Conservation (phyloP, 2,797 vertebrate species). For the Lacerta bilineata region DNA sequence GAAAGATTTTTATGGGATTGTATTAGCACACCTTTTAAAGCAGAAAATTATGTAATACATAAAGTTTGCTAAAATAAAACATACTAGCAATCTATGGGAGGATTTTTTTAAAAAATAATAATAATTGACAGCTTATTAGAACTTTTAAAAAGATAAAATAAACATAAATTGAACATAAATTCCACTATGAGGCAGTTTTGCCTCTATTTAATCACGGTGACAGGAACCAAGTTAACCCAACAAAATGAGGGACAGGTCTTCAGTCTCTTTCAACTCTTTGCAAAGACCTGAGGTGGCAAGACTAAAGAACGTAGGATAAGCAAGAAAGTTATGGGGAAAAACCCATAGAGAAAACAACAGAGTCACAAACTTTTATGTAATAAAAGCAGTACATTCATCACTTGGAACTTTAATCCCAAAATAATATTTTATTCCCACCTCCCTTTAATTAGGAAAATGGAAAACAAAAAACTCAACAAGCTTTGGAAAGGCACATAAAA, state of each 20-base stretch:
- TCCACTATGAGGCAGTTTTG: not conserved
- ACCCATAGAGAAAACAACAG: not conserved
- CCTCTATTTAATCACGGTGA: not conserved
- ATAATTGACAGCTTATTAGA: too few relatives aligned
- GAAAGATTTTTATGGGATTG: slow-evolving; percentile 68
- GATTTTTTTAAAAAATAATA: not conserved
- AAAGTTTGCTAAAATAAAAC: slow-evolving; percentile 30
- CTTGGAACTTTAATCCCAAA: not conserved
- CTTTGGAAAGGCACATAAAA: not conserved
- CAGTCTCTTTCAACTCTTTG: not conserved
- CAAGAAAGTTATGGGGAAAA: not conserved
- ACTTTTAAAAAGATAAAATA: too few relatives aligned
- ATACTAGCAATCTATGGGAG: not conserved
- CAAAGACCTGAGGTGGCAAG: not conserved
- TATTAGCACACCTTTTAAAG: slow-evolving; percentile 58
- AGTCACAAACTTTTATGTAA: not conserved
- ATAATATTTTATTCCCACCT: not conserved
- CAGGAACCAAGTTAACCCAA: not conserved
- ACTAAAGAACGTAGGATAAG: not conserved
- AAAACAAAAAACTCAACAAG: not conserved
- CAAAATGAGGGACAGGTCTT: not conserved
- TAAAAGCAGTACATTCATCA: not conserved
- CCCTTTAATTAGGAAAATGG: not conserved
- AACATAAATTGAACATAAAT: not conserved
- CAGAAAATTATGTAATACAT: slow-evolving; percentile 38